phyloP scores from a whole-genome alignment of 2,797 vertebrate genomes.

The Brachymystax lenok region DNA sequence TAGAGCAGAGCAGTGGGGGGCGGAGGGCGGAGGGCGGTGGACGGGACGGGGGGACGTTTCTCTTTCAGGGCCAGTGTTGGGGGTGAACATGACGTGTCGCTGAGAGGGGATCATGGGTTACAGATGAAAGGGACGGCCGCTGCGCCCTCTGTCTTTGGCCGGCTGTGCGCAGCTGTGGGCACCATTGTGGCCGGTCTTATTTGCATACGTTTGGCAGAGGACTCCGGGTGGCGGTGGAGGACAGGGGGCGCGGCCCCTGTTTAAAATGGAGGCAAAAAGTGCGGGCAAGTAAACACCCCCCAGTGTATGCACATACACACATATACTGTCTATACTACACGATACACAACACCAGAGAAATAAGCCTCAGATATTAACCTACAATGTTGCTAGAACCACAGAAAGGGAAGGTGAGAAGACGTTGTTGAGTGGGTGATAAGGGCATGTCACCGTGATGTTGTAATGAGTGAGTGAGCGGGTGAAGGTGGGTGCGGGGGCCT shows the following conservation, averaged over 20 bases:
- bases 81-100: conserved; percentile 73
- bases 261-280: conserved; percentile 73
- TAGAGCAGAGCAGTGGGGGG: conserved; percentile 42
- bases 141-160: conserved; percentile 72
- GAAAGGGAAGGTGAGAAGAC: conserved; percentile 34
- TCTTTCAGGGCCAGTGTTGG: conserved; percentile 65
- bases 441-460: conserved; percentile 71
- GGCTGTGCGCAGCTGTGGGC: conserved; percentile 74
- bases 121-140: conserved; percentile 73
- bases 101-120: conserved; percentile 77
- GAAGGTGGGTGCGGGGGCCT: conserved; percentile 68
- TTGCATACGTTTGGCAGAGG: conserved; percentile 78
- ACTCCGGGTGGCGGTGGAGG: conserved; percentile 62
- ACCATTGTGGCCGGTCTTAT: conserved; percentile 72
- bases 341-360: conserved; percentile 34
- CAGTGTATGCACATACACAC: conserved; percentile 65
- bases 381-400: conserved; percentile 46
- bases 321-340: conserved; percentile 64
- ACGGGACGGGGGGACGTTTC: conserved; percentile 42
- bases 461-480: conserved; percentile 67
- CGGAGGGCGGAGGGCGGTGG: conserved; percentile 23
- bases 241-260: conserved; percentile 67
- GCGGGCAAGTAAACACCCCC: conserved; percentile 73
- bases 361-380: too few species aligned
- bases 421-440: conserved; percentile 55